Evolutionary conservation across 1,140 invertebrate species (phyloP).

Genomic region (Cydia splendana): DNA sequence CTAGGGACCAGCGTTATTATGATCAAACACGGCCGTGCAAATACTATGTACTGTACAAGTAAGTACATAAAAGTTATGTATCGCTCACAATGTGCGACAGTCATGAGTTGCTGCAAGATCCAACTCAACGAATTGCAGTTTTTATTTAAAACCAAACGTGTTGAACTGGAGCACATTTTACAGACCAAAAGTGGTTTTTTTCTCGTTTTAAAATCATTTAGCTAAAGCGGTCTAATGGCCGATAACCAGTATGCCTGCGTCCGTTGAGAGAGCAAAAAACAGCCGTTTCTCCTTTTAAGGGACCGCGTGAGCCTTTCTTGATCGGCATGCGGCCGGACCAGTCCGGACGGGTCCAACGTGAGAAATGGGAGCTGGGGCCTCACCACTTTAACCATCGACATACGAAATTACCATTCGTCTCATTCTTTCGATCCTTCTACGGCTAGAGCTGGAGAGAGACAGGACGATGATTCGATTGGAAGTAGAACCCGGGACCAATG

Average conservation of each 20-base stretch:
- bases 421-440: background rate
- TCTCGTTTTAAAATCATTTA: conserved; percentile 27
- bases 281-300: conserved; percentile 68
- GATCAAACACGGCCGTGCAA: background rate
- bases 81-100: background rate
- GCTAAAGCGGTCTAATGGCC: conserved; percentile 40
- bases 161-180: conserved; percentile 24
- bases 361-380: conserved; percentile 65
- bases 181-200: conserved; percentile 20
- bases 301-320: conserved; percentile 71
- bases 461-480: background rate
- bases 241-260: conserved; percentile 50
- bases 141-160: conserved; percentile 8
- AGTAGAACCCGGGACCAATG: background rate
- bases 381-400: conserved; percentile 43
- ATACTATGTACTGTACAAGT: background rate
- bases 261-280: conserved; percentile 58
- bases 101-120: background rate
- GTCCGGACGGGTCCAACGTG: conserved; percentile 69
- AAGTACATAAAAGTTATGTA: background rate
- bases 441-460: background rate
- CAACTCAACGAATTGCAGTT: background rate
- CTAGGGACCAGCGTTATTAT: background rate
- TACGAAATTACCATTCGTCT: conserved; percentile 1
- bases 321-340: conserved; percentile 67